Conservation (phyloP, 2,888 invertebrate genomes). For the Macrostomum cliftonense region DNA sequence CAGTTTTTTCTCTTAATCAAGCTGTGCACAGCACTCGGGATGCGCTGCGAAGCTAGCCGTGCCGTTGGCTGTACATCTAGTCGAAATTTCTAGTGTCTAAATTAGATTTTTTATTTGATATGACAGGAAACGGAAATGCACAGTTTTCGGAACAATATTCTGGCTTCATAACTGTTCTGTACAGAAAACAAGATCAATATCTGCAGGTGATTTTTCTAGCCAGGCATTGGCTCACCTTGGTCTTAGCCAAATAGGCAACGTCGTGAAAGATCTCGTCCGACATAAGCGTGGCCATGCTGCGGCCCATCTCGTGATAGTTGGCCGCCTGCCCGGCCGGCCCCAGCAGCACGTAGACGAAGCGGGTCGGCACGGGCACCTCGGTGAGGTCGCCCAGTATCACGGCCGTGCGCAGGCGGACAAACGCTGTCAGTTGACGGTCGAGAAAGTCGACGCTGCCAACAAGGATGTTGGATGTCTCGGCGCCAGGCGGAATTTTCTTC, state of each 20-base stretch:
- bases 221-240: too few relatives aligned
- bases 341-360: slow-evolving; percentile 49
- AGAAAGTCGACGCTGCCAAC: slow-evolving; percentile 92
- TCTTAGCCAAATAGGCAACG: not conserved
- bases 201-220: too few relatives aligned
- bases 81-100: too few relatives aligned
- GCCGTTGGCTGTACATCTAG: too few relatives aligned
- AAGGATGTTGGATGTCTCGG: slow-evolving; percentile 87
- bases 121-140: too few relatives aligned
- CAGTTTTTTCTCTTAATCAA: too few relatives aligned
- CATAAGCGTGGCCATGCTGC: slow-evolving; percentile 88
- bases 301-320: slow-evolving; percentile 17
- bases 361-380: slow-evolving; percentile 68
- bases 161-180: too few relatives aligned
- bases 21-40: too few relatives aligned
- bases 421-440: slow-evolving; percentile 73
- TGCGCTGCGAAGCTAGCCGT: too few relatives aligned
- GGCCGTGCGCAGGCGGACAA: slow-evolving; percentile 69
- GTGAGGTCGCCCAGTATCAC: slow-evolving; percentile 79
- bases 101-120: too few relatives aligned
- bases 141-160: too few relatives aligned
- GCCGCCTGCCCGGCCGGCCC: slow-evolving; percentile 3
- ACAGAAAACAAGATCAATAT: too few relatives aligned
- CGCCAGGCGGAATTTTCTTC: slow-evolving; percentile 60
- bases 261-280: slow-evolving; percentile 55